Base-by-base conservation (phyloP, 2,888 invertebrate genomes). In the Sminthurinus aureus region DNA sequence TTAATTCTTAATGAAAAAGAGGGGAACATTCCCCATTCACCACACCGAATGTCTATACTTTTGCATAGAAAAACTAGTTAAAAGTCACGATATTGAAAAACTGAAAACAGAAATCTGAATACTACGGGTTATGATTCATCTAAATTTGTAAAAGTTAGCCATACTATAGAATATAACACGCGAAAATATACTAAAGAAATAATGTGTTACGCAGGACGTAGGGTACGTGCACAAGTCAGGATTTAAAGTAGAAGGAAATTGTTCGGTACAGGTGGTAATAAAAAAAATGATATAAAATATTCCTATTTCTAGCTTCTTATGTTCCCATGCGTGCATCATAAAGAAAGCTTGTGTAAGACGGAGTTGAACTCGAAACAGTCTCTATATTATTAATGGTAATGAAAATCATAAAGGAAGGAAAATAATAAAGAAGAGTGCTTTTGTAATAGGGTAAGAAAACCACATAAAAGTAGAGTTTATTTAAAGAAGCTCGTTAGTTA, bases 401-500 rank as follows among this genome's bases (percentile, higher is more conserved):
- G 9, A 9, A 26, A 26, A 13, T 26, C 24, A 58, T 15, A 24
- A 24, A 38, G 66, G 66, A 26, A 38, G 66, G n/a, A 9, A 24
- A 66, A 64, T 13, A 24, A 18, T n/a, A 24, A 78, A 66, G 20
- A 50, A 51, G 64, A 74, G 81, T 74, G 74, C 64, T 81, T 74
- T 75, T 20, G 18, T 74, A 18, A 26, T 74, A 75, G 66, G 81
- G 74, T 22, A 74, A 18, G 18, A 74, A 26, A 24, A 24, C 80
- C 15, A 26, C 81, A 75, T 75, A 67, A 76, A 82, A 66, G 38
- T 38, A 38, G 79, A 51, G 82, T 67, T 82, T 82, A 82, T 82
- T 82, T 82, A 77, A 74, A 82, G 76, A 76, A 82, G 82, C 82
- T 51, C 64, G 51, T 77, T 82, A 76, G 67, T 77, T 82, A 82